Base-by-base conservation (phyloP, 2,113 vertebrate species). In the Triplophysa rosa region DNA sequence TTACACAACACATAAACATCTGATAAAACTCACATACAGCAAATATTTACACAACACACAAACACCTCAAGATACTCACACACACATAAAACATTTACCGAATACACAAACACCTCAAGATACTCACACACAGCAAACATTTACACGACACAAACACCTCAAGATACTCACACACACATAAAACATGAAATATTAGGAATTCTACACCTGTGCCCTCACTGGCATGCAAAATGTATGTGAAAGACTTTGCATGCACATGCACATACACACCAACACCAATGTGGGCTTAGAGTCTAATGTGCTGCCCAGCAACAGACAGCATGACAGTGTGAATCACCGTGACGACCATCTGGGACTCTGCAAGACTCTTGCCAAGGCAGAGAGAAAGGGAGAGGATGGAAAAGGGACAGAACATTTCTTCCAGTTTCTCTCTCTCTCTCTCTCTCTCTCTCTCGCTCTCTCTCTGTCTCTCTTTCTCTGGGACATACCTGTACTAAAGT, bases 301-400 rank as follows among this genome's bases (percentile, higher is more conserved):
- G 86, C 87, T 90, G 87, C 89, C 86, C 86, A 62, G 90, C 88
- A 91, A 90, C 90, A 90, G 87, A 90, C 87, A 89, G 82, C 82
- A 71, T 77, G 68, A 79, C 86, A 82, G 81, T 86, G 84, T 91
- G 88, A 90, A 89, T 92, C 88, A 90, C 83, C 67, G 86, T 82
- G 84, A 86, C 78, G 88, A 90, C 90, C 88, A 90, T 92, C 90
- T 92, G 90, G 87, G 87, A 84, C 89, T 83, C 82, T 87, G 86
- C 88, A 83, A 71, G 84, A 80, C 67, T 83, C 86, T 87, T 82
- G 88, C 90, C 89, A 87, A 85, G 84, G 70, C 67, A 61, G 62
- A 49, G 67, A 62, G 24, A 73, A 21, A 67, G 29, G 65, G 59
- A 61, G 61, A 72, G 52, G 56, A 54, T 12, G 37, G n/a, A 65